A percentile compares a stretch with the other conserved stretches of the same genome.
These are phyloP conservation scores for Apoda limacodes DNA, from an alignment of 2,888 invertebrate species.

Conservation along the genomic window DNA sequence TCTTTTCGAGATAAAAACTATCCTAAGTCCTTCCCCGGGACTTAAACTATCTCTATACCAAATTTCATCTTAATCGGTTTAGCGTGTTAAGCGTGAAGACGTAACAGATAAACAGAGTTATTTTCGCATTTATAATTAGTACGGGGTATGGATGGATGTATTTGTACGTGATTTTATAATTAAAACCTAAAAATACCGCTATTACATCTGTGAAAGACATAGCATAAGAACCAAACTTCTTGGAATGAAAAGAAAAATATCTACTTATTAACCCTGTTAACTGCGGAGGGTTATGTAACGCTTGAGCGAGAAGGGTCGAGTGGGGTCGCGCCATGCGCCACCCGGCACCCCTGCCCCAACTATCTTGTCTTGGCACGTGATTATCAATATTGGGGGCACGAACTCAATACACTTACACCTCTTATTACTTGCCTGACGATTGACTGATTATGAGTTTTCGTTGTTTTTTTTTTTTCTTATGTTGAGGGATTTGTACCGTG, in stretches of 20 bases:
- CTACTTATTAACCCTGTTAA: conserved; percentile 56
- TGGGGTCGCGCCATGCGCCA: too few species aligned
- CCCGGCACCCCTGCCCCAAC: conserved; percentile 31
- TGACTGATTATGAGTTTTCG: conserved; percentile 43
- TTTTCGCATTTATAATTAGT: conserved; percentile 18
- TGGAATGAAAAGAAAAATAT: too few species aligned
- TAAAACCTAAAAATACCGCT: too few species aligned
- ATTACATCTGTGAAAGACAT: too few species aligned
- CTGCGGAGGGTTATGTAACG: conserved; percentile 44
- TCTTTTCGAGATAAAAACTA: background rate
- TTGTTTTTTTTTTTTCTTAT: conserved; percentile 20
- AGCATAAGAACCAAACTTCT: too few species aligned
- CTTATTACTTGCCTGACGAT: conserved; percentile 42
- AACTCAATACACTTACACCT: conserved; percentile 56
- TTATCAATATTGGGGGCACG: conserved; percentile 52
- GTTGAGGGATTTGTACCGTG: too few species aligned
- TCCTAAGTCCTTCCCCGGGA: background rate
- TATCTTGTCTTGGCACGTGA: conserved; percentile 45
- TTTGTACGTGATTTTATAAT: conserved; percentile 39
- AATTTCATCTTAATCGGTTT: background rate
- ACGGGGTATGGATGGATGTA: conserved; percentile 33
- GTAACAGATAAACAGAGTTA: background rate
- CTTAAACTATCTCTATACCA: background rate
- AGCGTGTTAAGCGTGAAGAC: background rate
- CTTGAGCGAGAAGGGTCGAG: conserved; percentile 36